Base-by-base conservation (phyloP, 2,888 invertebrate genomes). In the Euphydryas editha region DNA sequence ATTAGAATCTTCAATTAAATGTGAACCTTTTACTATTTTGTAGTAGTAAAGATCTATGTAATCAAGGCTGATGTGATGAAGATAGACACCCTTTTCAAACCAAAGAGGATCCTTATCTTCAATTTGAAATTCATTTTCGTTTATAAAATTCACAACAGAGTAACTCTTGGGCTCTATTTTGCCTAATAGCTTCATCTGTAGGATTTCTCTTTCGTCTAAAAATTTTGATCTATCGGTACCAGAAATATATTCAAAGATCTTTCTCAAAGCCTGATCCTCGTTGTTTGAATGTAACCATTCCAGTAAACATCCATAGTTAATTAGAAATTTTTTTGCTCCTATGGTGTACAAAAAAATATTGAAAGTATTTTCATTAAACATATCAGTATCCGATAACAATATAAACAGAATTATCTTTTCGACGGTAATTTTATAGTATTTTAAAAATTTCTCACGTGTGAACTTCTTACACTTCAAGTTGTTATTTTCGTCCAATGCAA, bases 71-170 rank as follows among this genome's bases (percentile, higher is more conserved):
- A 80, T 72, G n/a, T 74, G 30, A 2, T 72, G 69, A 0, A 69
- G 47, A 15, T 72, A 72, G 0, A 79, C 65, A 5, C 78, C 79
- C 61, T 78, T 79, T 61, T 75, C 72, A 39, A 80, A 79, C 80
- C 80, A 79, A n/a, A 62, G 39, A 2, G 74, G 72, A 62, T 78
- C 77, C 7, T 68, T 66, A 39, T 73, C 57, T 17, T 8, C 36
- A 15, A 76, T 58, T 15, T 62, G 49, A 21, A 72, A 42, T 30
- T 46, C n/a, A 15, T 67, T 67, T 30, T 61, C 65, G 13, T 76
- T 68, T 17, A 51, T 59, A 30, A 67, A 61, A 57, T 59, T 65
- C 10, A 59, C 18, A n/a, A 54, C 51, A 21, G 46, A 37, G 15
- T 30, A 21, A 13, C 55, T 55, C 10, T 65, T 58, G 15, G 24